A percentile compares a stretch with the other conserved stretches of the same genome.
Conservation (phyloP, 2,113 vertebrate species). For the Mesocricetus auratus region DNA sequence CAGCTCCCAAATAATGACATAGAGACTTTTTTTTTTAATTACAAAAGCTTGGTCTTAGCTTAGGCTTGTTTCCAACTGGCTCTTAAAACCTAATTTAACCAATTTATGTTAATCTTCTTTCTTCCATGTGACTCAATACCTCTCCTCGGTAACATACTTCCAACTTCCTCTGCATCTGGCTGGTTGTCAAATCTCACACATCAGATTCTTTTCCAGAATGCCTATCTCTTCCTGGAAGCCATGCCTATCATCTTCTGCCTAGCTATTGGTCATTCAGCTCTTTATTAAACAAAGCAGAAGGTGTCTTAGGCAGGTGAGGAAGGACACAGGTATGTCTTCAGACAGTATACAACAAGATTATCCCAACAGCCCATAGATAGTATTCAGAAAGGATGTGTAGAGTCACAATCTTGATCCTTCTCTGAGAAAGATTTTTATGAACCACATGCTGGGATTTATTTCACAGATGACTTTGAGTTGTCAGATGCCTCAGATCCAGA, state of each 20-base stretch:
- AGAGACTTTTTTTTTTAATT: neutral
- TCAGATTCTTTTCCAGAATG: neutral
- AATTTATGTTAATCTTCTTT: neutral
- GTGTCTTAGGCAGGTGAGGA: neutral
- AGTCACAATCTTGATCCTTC: neutral
- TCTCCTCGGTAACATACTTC: neutral
- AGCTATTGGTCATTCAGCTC: neutral
- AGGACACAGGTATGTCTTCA: neutral
- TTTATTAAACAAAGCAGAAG: neutral
- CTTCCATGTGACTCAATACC: neutral
- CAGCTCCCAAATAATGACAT: neutral
- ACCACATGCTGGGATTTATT: neutral
- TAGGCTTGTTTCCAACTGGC: neutral
- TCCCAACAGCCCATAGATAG: neutral
- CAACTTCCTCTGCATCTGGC: neutral
- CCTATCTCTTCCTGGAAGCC: neutral
- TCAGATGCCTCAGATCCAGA: neutral
- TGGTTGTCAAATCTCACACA: neutral
- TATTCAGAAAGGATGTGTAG: neutral
- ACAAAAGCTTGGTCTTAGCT: neutral
- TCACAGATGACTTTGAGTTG: neutral
- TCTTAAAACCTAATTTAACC: neutral
- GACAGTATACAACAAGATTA: neutral
- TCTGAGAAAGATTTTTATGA: neutral
- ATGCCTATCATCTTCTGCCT: neutral